Evolutionary conservation across 2,113 vertebrate species (phyloP).

Genomic region (Lepidothrix coronata): DNA sequence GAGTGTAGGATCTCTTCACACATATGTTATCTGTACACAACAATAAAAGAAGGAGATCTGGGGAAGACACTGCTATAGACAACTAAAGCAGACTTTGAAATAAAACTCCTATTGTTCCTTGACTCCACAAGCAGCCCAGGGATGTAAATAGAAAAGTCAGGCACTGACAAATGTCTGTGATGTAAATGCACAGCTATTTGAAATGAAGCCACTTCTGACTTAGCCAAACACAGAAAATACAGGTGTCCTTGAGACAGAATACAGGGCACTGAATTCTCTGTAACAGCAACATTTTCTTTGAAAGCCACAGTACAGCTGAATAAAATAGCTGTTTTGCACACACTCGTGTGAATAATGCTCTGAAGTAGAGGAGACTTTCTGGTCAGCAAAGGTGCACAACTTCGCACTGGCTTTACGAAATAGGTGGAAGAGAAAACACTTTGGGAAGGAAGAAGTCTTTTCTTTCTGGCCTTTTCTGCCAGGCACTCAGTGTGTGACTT

Average conservation of each 20-base stretch:
- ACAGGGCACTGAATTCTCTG: background rate
- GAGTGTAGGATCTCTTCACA: slow-evolving; percentile 49
- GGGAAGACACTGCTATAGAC: background rate
- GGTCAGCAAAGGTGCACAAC: background rate
- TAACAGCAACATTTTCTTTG: background rate
- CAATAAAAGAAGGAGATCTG: slow-evolving; percentile 20
- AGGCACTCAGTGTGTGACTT: background rate
- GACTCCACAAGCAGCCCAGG: background rate
- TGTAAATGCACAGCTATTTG: slow-evolving; percentile 6
- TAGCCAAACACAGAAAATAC: background rate
- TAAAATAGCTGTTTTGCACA: background rate
- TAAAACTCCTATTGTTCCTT: slow-evolving; percentile 18
- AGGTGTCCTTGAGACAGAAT: background rate
- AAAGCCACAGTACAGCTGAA: background rate
- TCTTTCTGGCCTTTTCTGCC: background rate
- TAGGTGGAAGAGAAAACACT: background rate
- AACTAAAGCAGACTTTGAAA: slow-evolving; percentile 3
- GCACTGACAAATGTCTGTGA: slow-evolving; percentile 3
- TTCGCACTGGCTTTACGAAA: background rate
- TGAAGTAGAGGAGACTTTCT: background rate
- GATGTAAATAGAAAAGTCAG: background rate
- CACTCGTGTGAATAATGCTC: background rate
- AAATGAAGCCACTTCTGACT: background rate
- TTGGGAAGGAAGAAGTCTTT: background rate
- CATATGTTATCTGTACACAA: slow-evolving; percentile 51